Base-by-base conservation (phyloP, 2,113 vertebrate species). In the Otis tarda region DNA sequence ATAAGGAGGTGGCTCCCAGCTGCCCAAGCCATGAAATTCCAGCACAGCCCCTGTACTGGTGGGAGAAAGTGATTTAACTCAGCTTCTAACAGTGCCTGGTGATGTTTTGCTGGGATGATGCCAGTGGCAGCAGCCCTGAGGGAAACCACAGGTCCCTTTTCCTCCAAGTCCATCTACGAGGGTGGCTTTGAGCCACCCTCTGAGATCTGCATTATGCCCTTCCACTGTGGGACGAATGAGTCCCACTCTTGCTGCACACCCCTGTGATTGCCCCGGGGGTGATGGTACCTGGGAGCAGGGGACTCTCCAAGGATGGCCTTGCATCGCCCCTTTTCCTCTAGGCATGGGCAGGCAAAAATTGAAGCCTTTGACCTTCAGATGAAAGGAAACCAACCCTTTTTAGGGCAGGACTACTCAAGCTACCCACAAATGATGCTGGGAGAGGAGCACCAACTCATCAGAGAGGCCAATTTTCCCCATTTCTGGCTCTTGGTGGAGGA, bases 251-350 rank as follows among this genome's bases (percentile, higher is more conserved):
- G 28, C 60, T 94, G 57, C 45, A 50, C 22, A 4, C 5, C 17
- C 14, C 12, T 2, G 8, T 31, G 37, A 28, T 3, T n/a, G 37
- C 14, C 30, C 53, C 24, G 9, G 47, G 37, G 52, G 16, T 17
- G 57, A 17, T 4, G 28, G 20, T 15, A 23, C 45, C 76, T 41
- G 61, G 33, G 50, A 65, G 10, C n/a, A 35, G 24, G 7, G 21
- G 4, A 27, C 17, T 55, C 30, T 31, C 17, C 1, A 9, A 33
- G 33, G 12, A 24, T 52, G 57, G 20, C 43, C 10, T 16, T n/a
- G 33, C 31, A 33, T 33, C 1, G 0, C 45, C 21, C 64, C 4
- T 3, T 1, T 71, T 73, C 15, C 2, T 24, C 37, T 23, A 4
- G 28, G 25, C 52, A 30, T 12, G 12, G 57, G 17, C 41, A 80